Evolutionary conservation across 1,140 invertebrate species (phyloP).

Genomic region (Rhizoglyphus robini): DNA sequence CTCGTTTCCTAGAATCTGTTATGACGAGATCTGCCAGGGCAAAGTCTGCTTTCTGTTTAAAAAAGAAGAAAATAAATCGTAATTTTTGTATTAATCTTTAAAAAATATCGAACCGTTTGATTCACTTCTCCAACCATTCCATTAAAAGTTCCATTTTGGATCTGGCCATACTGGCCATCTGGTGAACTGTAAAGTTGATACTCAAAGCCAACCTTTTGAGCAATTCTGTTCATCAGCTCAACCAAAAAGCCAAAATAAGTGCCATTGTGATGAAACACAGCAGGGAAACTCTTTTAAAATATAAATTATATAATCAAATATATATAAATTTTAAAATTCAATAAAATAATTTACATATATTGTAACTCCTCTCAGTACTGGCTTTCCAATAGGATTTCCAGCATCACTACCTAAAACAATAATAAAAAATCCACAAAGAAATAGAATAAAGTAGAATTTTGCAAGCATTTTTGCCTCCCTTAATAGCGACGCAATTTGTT

Average conservation of each 20-base stretch:
- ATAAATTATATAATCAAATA: no score
- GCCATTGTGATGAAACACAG: background rate
- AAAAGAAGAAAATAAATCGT: background rate
- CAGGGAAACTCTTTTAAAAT: background rate
- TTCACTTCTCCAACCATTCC: conserved; percentile 22
- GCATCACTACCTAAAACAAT: background rate
- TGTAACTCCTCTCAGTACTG: conserved; percentile 1
- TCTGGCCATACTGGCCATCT: conserved; percentile 4
- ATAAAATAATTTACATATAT: conserved; percentile 6
- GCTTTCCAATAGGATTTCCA: background rate
- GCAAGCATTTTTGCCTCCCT: no score
- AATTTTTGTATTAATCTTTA: background rate
- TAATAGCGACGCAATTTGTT: no score
- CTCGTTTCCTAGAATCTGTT: conserved; percentile 37
- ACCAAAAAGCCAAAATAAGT: background rate
- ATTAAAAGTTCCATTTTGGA: background rate
- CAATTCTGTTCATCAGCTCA: conserved; percentile 1
- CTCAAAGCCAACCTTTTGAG: conserved; percentile 8
- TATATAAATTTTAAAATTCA: no score
- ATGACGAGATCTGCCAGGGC: conserved; percentile 42
- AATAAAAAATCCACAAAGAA: no score
- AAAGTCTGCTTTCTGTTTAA: conserved; percentile 45
- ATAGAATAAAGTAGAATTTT: no score
- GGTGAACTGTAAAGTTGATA: conserved; percentile 43
- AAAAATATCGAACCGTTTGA: conserved; percentile 4